Percentiles rank a stretch among this genome's conserved stretches.
Conservation (phyloP, 2,113 vertebrate species). For the Austrofundulus limnaeus region DNA sequence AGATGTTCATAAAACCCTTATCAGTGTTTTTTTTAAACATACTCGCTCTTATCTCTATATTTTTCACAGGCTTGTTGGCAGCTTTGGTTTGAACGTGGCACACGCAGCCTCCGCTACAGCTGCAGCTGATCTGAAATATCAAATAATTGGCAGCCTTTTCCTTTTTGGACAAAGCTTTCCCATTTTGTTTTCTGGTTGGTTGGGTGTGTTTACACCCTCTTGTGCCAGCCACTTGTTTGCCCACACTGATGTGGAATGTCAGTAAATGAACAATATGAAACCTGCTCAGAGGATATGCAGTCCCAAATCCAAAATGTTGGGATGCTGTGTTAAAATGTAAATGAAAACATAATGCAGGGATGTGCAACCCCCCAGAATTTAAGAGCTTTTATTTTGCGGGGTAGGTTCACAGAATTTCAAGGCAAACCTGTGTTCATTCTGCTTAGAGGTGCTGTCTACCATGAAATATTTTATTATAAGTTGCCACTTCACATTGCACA, state of each 20-base stretch:
- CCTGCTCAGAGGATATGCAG: constrained; percentile 9
- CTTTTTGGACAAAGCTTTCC: constrained; percentile 52
- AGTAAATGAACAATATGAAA: constrained; percentile 33
- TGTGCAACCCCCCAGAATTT: too few species aligned
- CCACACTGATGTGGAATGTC: constrained; percentile 40
- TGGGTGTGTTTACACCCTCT: constrained; percentile 53
- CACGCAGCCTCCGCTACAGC: constrained; percentile 27
- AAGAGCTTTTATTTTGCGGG: too few species aligned
- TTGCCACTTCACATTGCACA: too few species aligned
- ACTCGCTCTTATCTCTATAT: constrained; percentile 4
- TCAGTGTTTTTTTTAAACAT: not conserved
- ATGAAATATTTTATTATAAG: too few species aligned
- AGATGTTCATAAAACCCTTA: constrained; percentile 13
- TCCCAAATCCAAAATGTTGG: too few species aligned
- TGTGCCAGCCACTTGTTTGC: constrained; percentile 37
- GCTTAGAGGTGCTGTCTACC: too few species aligned
- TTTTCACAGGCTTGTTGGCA: constrained; percentile 41
- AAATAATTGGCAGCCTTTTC: constrained; percentile 57
- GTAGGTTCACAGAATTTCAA: too few species aligned
- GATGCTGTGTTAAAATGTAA: too few species aligned
- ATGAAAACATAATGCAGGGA: too few species aligned
- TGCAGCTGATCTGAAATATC: constrained; percentile 45
- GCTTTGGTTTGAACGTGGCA: constrained; percentile 43
- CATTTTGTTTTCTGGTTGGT: constrained; percentile 58
- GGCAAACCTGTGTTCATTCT: too few species aligned